These are phyloP conservation scores for Alauda arvensis DNA, from an alignment of 2,797 vertebrate species.

Conservation along the genomic window DNA sequence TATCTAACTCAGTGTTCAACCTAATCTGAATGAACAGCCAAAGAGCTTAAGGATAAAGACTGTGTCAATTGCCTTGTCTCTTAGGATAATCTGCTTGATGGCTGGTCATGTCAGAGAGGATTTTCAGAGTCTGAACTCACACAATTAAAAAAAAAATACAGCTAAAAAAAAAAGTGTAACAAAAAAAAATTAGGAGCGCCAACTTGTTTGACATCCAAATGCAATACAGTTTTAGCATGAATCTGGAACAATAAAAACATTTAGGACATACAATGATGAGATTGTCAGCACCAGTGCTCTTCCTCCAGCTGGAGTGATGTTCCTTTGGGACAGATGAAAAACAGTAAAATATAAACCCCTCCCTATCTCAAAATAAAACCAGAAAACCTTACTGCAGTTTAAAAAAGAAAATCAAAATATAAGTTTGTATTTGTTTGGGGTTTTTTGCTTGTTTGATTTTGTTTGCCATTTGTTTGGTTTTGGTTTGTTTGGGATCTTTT, in stretches of 20 bases:
- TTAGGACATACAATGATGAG: background rate
- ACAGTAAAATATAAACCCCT: fast-evolving
- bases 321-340: background rate
- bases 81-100: background rate
- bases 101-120: background rate
- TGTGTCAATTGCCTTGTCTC: background rate
- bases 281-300: background rate
- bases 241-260: background rate
- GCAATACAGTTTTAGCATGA: background rate
- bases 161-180: fast-evolving
- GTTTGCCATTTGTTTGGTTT: too few species aligned
- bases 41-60: background rate
- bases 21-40: background rate
- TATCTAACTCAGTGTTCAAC: background rate
- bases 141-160: background rate
- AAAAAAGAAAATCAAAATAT: background rate
- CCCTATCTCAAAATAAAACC: background rate
- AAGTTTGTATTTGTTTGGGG: background rate
- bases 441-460: background rate
- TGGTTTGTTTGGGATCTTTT: fast-evolving
- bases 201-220: background rate
- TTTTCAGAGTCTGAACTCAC: background rate
- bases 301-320: background rate
- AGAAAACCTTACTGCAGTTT: fast-evolving
- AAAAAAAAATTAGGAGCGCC: background rate